These are phyloP conservation scores for Xanthia icteritia DNA, from an alignment of 2,888 invertebrate species.

Conservation along the genomic window DNA sequence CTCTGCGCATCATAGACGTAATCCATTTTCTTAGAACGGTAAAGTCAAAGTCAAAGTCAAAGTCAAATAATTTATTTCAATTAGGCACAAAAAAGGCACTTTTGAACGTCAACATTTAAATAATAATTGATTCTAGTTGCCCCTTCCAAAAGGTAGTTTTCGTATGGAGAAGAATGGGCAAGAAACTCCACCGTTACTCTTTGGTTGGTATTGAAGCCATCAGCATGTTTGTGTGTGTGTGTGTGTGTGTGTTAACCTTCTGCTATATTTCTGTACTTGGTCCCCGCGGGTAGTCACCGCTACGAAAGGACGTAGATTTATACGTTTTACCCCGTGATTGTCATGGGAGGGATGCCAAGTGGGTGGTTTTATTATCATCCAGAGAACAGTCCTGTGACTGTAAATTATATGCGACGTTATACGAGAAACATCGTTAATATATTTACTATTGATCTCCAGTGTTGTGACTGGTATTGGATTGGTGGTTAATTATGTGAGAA, in stretches of 20 bases:
- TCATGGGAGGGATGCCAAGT: conserved; percentile 65
- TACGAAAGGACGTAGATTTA: conserved; percentile 59
- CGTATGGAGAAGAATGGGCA: too few relatives aligned
- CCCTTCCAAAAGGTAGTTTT: too few relatives aligned
- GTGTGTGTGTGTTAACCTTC: conserved; percentile 11
- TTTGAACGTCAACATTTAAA: too few relatives aligned
- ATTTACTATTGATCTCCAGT: conserved; percentile 25
- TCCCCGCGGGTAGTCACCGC: conserved; percentile 25
- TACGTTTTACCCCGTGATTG: conserved; percentile 62
- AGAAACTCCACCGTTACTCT: too few relatives aligned
- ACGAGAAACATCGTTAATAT: conserved; percentile 42
- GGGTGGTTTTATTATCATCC: conserved; percentile 63
- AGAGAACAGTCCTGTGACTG: conserved; percentile 27
- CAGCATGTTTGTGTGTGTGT: too few relatives aligned
- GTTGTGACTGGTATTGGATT: not conserved
- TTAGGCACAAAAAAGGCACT: too few relatives aligned
- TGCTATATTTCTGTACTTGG: not conserved
- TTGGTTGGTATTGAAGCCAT: too few relatives aligned
- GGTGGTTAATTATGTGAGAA: not conserved
- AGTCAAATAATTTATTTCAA: too few relatives aligned
- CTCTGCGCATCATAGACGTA: too few relatives aligned
- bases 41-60: too few relatives aligned
- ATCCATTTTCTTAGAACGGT: too few relatives aligned
- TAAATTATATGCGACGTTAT: conserved; percentile 50
- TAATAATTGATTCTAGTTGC: too few relatives aligned